Percentiles rank a stretch among this genome's conserved stretches.
phyloP scores from a whole-genome alignment of 2,113 vertebrate species.

The Alligator sinensis region DNA sequence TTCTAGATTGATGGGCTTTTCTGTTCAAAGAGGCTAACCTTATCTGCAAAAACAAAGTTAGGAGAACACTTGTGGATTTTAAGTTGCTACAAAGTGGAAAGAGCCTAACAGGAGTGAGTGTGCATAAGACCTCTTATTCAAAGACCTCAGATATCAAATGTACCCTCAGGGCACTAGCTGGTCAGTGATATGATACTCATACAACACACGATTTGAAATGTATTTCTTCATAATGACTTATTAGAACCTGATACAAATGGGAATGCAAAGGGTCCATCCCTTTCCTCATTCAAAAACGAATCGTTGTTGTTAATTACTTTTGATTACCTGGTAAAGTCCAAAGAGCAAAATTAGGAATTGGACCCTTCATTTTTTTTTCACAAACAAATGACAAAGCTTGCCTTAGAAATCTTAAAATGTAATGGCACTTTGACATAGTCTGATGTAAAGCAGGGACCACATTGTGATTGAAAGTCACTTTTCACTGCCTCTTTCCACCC shows the following conservation, averaged over 20 bases:
- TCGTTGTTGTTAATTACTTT: background rate
- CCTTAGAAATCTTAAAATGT: background rate
- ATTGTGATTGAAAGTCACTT: background rate
- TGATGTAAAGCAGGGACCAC: background rate
- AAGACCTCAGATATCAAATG: background rate
- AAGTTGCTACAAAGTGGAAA: background rate
- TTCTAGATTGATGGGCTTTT: constrained; percentile 44
- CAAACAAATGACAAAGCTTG: background rate
- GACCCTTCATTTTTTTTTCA: background rate
- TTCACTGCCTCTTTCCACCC: background rate
- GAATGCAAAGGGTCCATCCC: background rate
- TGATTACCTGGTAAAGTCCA: background rate
- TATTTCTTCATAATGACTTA: background rate
- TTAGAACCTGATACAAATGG: background rate
- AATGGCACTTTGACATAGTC: background rate
- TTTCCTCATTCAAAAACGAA: background rate
- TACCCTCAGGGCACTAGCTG: background rate
- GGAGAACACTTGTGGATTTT: background rate
- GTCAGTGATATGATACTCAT: background rate
- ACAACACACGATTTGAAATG: background rate
- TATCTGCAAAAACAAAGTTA: background rate
- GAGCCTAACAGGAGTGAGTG: background rate
- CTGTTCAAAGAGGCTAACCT: constrained; percentile 8
- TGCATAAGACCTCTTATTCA: background rate
- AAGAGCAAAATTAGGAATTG: background rate